These are phyloP conservation scores for Sander vitreus DNA, from an alignment of 2,113 vertebrate genomes.

Conservation along the genomic window DNA sequence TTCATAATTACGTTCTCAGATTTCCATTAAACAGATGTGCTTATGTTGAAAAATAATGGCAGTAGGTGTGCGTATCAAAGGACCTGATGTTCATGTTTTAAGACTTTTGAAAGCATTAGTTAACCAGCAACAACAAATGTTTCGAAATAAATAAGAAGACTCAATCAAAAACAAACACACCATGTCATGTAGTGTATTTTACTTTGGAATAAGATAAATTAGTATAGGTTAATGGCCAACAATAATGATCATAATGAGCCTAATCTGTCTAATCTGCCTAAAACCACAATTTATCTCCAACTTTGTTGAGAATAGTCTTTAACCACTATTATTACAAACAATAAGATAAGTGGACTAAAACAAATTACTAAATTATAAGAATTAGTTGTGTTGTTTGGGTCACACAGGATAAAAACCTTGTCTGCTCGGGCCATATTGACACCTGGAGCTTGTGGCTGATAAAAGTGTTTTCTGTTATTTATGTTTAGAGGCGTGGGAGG, in stretches of 20 bases:
- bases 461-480: conserved; percentile 51
- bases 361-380: background rate
- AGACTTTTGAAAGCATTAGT: background rate
- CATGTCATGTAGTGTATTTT: background rate
- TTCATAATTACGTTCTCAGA: background rate
- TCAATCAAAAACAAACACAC: background rate
- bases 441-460: conserved; percentile 44
- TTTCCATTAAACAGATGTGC: background rate
- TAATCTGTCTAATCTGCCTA: background rate
- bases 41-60: background rate
- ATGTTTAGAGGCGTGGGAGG: conserved; percentile 54
- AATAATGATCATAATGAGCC: background rate
- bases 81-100: background rate
- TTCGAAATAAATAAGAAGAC: background rate
- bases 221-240: background rate
- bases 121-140: background rate
- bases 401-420: background rate
- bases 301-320: background rate
- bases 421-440: conserved; percentile 24
- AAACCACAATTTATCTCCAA: background rate
- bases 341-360: background rate
- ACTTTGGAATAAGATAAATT: background rate
- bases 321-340: background rate
- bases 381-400: background rate
- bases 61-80: background rate